Percentiles rank a stretch among this genome's conserved stretches.
Conservation (phyloP, 1,140 invertebrate species). For the Arctopsyche grandis region DNA sequence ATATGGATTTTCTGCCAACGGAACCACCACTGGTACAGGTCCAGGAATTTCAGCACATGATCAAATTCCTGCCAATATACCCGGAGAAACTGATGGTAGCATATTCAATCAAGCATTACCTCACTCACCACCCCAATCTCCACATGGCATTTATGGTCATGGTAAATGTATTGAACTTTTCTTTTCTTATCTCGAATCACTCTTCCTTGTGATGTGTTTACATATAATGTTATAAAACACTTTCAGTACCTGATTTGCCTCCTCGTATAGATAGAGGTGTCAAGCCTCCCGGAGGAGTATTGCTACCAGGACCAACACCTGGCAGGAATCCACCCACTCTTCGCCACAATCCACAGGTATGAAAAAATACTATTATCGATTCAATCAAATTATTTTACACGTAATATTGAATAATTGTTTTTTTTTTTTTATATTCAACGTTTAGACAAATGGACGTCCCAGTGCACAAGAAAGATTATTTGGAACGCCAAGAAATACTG, state of each 20-base stretch:
- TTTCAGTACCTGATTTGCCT: slow-evolving; percentile 79
- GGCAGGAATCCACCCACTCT: slow-evolving; percentile 59
- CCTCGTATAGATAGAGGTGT: slow-evolving; percentile 78
- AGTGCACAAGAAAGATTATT: slow-evolving; percentile 73
- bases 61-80: slow-evolving; percentile 49
- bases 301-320: slow-evolving; percentile 62
- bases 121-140: slow-evolving; percentile 67
- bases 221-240: slow-evolving; percentile 7
- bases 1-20: slow-evolving; percentile 69
- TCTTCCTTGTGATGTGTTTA: background rate
- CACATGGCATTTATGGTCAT: slow-evolving; percentile 62
- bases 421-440: slow-evolving; percentile 17
- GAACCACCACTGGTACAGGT: slow-evolving; percentile 57
- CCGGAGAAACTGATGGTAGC: slow-evolving; percentile 56
- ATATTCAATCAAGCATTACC: slow-evolving; percentile 62
- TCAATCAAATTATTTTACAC: background rate
- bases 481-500: slow-evolving; percentile 61
- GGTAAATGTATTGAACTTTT: slow-evolving; percentile 55
- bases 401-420: too few relatives aligned
- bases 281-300: slow-evolving; percentile 61
- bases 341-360: slow-evolving; percentile 59
- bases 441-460: slow-evolving; percentile 57
- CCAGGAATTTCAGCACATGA: slow-evolving; percentile 51
- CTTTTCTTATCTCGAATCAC: background rate
- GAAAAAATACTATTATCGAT: slow-evolving; percentile 41